phyloP scores from a whole-genome alignment of 2,113 vertebrate genomes.

The Tonatia bakeri region DNA sequence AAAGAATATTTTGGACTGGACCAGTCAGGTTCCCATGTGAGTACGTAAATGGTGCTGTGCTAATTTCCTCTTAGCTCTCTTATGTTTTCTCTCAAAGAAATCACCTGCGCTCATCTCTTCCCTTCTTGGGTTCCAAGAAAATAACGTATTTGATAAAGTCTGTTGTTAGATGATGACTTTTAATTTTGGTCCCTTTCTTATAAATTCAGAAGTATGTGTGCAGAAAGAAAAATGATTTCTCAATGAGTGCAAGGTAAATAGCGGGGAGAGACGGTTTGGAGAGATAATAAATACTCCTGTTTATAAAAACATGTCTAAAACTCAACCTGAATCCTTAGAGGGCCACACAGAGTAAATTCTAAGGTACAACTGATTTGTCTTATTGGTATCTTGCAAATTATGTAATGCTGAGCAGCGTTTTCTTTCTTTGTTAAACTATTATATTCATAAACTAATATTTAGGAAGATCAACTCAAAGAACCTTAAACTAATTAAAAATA shows the following conservation, averaged over 20 bases:
- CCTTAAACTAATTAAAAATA: neutral
- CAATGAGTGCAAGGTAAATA: neutral
- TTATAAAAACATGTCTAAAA: neutral
- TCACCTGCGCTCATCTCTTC: neutral
- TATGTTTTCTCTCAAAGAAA: neutral
- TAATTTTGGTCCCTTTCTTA: neutral
- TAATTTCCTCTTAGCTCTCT: neutral
- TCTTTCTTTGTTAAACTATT: neutral
- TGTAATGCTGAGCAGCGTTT: neutral
- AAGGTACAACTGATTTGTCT: neutral
- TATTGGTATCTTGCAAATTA: neutral
- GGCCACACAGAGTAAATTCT: neutral
- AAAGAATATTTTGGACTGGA: neutral
- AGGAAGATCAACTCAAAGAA: neutral
- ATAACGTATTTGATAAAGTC: neutral
- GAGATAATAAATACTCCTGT: neutral
- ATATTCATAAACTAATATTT: neutral
- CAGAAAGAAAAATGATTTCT: slow-evolving; percentile 36
- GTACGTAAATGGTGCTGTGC: neutral
- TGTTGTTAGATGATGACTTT: slow-evolving; percentile 38
- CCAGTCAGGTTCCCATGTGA: neutral
- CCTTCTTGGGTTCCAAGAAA: neutral
- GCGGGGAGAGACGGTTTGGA: slow-evolving; percentile 5
- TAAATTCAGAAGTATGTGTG: neutral
- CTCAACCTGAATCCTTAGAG: neutral